Base-by-base conservation (phyloP, 2,113 vertebrate genomes). In the Heptranchias perlo region DNA sequence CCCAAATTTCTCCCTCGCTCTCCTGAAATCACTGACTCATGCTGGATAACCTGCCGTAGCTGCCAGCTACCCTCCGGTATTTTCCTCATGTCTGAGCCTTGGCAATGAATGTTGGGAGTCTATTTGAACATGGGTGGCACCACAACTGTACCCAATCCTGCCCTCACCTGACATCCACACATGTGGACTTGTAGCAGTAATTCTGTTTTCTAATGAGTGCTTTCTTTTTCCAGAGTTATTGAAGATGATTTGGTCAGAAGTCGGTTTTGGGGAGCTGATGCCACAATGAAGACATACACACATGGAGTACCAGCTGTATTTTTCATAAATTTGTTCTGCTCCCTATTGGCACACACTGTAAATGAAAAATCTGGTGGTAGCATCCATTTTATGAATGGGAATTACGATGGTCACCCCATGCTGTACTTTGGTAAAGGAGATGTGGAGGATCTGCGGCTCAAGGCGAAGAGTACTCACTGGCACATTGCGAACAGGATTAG, bases 271-370 rank as follows among this genome's bases (percentile, higher is more conserved):
- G 98, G 98, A 98, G 98, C 98, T 97, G 98, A 99, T 99, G 98
- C 97, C 98, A 99, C 97, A 96, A 99, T 99, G 99, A 99, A 98
- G 97, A 98, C 99, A 97, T 98, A 99, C 97, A 99, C 99, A 97
- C 98, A 99, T 96, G 99, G 99, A 96, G 98, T 99, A 96, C 99
- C 99, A 96, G 99, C 98, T 97, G 99, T 99, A 97, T 99, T 99
- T 98, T 99, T 99, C 97, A 98, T 99, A 99, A 98, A 98, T 44
- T 96, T 97, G 3, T 96, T 99, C 97, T 98, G 98, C 97, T 97
- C 97, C 8, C 97, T 98, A 96, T 97, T 98, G 0, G 97, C 97
- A 96, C 97, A 23, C 0, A 25, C 97, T 0, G 91, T 96, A 16
- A 97, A 97, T 58, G 97, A 98, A 96, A 97, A 98, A 96, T 97